These are phyloP conservation scores for Chaetops frenatus DNA, from an alignment of 2,113 vertebrate genomes.

Conservation along the genomic window DNA sequence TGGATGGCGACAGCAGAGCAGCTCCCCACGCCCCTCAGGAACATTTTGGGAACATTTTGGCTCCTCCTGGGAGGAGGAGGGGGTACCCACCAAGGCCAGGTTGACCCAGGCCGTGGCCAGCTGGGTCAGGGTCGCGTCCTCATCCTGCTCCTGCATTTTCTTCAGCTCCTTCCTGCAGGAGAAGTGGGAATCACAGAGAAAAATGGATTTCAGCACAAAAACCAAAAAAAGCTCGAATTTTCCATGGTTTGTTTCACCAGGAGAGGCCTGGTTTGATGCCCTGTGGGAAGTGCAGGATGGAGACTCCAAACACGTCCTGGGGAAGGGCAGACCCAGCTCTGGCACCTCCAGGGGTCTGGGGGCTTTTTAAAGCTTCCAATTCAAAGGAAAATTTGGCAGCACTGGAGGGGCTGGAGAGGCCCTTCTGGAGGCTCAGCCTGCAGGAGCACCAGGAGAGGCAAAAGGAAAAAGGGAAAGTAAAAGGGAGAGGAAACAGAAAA, in stretches of 20 bases:
- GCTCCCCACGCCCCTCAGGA: rapidly evolving
- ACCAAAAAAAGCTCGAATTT: too few relatives aligned
- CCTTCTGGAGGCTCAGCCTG: too few relatives aligned
- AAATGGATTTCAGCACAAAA: background rate
- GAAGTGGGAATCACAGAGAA: rapidly evolving
- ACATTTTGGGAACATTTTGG: background rate
- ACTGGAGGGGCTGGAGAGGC: too few relatives aligned
- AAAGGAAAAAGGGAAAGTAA: too few relatives aligned
- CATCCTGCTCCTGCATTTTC: slow-evolving; percentile 96
- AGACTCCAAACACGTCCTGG: too few relatives aligned
- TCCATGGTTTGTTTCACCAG: background rate
- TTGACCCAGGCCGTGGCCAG: slow-evolving; percentile 94
- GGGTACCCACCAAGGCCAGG: slow-evolving; percentile 79
- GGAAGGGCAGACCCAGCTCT: too few relatives aligned
- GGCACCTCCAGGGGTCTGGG: too few relatives aligned
- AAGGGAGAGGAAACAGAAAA: rapidly evolving
- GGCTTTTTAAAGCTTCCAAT: too few relatives aligned
- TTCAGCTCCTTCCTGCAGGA: slow-evolving; percentile 89
- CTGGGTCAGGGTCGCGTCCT: slow-evolving; percentile 93
- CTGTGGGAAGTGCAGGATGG: too few relatives aligned
- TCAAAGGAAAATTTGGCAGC: too few relatives aligned
- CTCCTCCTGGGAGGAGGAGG: background rate
- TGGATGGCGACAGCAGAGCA: background rate
- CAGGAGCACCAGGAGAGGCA: background rate
- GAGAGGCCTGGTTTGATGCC: background rate